Conservation (phyloP, 1,140 invertebrate genomes). For the Drosophila insularis region DNA sequence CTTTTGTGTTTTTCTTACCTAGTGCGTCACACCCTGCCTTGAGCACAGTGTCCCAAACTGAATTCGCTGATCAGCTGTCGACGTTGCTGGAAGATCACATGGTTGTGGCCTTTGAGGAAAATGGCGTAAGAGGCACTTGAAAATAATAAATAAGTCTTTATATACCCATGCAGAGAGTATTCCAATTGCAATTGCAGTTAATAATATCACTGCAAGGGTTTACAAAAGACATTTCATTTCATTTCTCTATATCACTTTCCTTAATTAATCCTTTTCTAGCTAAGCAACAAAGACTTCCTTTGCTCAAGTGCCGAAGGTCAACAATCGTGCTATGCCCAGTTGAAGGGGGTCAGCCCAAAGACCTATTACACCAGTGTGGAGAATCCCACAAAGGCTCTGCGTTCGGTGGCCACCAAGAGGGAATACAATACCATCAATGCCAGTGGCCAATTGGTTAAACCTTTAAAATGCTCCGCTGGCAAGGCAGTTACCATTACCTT, state of each 20-base stretch:
- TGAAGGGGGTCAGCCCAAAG: conserved; percentile 65
- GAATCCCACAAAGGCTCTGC: conserved; percentile 69
- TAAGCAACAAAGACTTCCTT: conserved; percentile 68
- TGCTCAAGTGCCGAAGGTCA: conserved; percentile 54
- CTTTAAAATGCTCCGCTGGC: conserved; percentile 62
- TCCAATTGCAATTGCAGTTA: too few species aligned
- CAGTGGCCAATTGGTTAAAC: conserved; percentile 54
- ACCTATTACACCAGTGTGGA: conserved; percentile 76
- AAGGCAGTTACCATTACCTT: conserved; percentile 79
- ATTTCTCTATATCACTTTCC: not conserved
- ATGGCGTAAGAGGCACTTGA: conserved; percentile 62
- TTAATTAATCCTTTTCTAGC: conserved; percentile 20
- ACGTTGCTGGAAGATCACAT: conserved; percentile 66
- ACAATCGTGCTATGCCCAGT: conserved; percentile 70
- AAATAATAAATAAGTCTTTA: not conserved
- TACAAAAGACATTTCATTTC: not conserved
- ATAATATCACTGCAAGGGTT: not conserved
- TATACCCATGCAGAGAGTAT: not conserved
- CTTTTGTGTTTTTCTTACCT: not conserved
- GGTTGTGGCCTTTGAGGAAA: conserved; percentile 77
- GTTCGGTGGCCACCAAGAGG: conserved; percentile 44
- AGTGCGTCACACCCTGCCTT: conserved; percentile 63
- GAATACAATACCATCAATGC: conserved; percentile 65
- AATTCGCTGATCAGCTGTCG: conserved; percentile 59
- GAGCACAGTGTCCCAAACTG: conserved; percentile 57